A percentile compares a stretch with the other conserved stretches of the same genome.
Conservation (phyloP, 2,888 invertebrate genomes). For the Crepidodera aurea region DNA sequence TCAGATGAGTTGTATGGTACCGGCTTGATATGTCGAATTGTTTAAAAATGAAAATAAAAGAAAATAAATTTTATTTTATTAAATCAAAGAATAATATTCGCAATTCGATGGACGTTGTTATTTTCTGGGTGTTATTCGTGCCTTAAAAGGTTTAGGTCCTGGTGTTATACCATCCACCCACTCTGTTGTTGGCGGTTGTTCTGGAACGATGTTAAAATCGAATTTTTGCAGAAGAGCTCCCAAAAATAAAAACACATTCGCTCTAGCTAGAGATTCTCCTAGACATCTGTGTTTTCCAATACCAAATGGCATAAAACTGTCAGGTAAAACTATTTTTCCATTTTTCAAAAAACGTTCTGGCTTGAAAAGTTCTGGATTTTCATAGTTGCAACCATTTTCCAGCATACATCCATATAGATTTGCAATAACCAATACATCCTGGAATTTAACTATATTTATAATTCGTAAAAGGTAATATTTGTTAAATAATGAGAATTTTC, state of each 20-base stretch:
- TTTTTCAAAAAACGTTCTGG: slow-evolving; percentile 78
- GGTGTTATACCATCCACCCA: slow-evolving; percentile 83
- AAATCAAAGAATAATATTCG: too few species aligned
- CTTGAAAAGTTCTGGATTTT: slow-evolving; percentile 74
- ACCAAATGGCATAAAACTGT: slow-evolving; percentile 80
- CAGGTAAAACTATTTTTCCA: slow-evolving; percentile 68
- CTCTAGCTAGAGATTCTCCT: slow-evolving; percentile 80
- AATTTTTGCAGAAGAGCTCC: slow-evolving; percentile 78
- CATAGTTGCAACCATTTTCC: slow-evolving; percentile 70
- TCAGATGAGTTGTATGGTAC: too few species aligned
- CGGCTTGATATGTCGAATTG: too few species aligned
- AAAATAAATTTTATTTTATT: too few species aligned
- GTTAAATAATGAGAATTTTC: too few species aligned
- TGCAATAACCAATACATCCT: slow-evolving; percentile 83
- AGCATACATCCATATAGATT: slow-evolving; percentile 78
- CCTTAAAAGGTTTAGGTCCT: slow-evolving; percentile 76
- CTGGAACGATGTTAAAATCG: slow-evolving; percentile 71
- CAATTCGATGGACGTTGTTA: too few species aligned
- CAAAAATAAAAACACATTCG: slow-evolving; percentile 80
- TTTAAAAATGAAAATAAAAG: too few species aligned
- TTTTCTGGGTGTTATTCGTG: slow-evolving; percentile 63
- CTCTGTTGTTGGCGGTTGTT: slow-evolving; percentile 71
- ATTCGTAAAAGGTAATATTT: too few species aligned
- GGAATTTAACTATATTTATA: slow-evolving; percentile 31
- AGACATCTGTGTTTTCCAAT: slow-evolving; percentile 81